These are phyloP conservation scores for Ochropacha duplaris DNA, from an alignment of 2,888 invertebrate species.

Conservation along the genomic window DNA sequence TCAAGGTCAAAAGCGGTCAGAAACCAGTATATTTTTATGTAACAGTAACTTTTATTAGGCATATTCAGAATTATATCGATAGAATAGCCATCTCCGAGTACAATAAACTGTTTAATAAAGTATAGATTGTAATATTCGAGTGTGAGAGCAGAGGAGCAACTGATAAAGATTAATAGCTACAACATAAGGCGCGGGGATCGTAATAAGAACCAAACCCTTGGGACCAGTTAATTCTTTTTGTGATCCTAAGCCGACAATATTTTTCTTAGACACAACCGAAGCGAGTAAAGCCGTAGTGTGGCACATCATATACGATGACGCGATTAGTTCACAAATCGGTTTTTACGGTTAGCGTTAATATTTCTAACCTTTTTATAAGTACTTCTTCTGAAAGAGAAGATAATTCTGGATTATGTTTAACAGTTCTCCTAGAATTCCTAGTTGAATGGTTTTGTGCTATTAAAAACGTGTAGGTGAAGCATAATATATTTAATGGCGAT, in stretches of 20 bases:
- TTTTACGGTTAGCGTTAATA: neutral
- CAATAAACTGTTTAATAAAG: neutral
- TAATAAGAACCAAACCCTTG: constrained; percentile 45
- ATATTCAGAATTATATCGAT: neutral
- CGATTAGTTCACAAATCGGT: constrained; percentile 12
- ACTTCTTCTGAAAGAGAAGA: too few species aligned
- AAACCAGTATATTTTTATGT: neutral
- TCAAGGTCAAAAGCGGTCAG: neutral
- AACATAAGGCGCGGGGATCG: constrained; percentile 31
- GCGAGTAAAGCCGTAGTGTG: neutral
- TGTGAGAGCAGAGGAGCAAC: constrained; percentile 23
- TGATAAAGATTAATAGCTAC: constrained; percentile 56
- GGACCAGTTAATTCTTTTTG: constrained; percentile 43
- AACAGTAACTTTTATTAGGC: neutral
- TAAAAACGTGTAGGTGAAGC: too few species aligned
- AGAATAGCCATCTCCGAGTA: neutral
- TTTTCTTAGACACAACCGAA: constrained; percentile 15
- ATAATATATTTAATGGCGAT: too few species aligned
- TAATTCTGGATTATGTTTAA: too few species aligned
- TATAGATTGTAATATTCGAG: neutral
- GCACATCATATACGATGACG: constrained; percentile 14
- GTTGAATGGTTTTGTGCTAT: too few species aligned
- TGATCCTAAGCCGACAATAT: constrained; percentile 34
- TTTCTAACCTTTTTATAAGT: neutral
- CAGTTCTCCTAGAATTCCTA: too few species aligned